Evolutionary conservation across 2,113 vertebrate genomes (phyloP), one percentile per base, ranked within the genome.

Genomic region (Tragulus kanchil): DNA sequence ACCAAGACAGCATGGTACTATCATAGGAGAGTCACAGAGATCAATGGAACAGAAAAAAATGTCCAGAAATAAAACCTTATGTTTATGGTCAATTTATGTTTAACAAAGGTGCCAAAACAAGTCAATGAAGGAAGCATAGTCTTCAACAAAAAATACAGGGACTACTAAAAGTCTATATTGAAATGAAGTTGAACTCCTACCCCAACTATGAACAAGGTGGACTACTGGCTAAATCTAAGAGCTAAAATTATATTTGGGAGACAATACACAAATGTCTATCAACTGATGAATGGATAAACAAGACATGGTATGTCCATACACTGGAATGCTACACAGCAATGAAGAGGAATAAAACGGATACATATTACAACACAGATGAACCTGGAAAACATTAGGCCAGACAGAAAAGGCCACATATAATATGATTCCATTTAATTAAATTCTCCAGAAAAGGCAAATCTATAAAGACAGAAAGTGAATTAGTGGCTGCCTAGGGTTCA

Each of bases 71-170:
- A 36, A 96, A 84, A 69, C 28, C 26, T 88, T 78, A 26, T 69
- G 86, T 64, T 82, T 90, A 86, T 82, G 17, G 36, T 50, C 50
- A 90, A 54, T 62, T 93, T 45, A 89, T 96, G 93, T 92, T 69
- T 93, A 73, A 71, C 56, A 89, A 93, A 91, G 48, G 59, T 83
- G 50, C 36, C 42, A 91, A 90, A 58, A 15, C 52, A 96, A 88
- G 77, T 94, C 59, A 91, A 14, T 61, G 54, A 9, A 19, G 92
- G 54, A 94, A 59, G 28, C 42, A 92, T 6, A 93, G 26, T 77
- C 59, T 94, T 52, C 75, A 92, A 77, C 89, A 92, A 83, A 69
- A 48, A 13, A 36, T 77, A 13, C 69, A 59, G 12, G 26, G 50
- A 92, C 61, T 77, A 91, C 83, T 88, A 8, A 19, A 61, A 69